Conservation (phyloP, 2,113 vertebrate genomes). For the Colinus virginianus region DNA sequence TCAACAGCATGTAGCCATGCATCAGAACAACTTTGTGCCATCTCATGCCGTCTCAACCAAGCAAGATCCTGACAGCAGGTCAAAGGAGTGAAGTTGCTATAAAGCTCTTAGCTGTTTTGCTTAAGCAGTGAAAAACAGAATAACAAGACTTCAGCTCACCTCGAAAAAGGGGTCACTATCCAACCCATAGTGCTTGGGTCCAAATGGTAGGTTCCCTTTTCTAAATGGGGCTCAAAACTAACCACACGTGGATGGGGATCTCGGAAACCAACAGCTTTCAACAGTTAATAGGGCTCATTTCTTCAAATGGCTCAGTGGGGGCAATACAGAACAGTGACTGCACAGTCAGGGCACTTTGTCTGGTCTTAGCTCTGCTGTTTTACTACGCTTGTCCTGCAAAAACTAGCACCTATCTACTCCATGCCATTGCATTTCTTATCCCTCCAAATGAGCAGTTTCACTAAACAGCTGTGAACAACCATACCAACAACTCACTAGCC, state of each 20-base stretch:
- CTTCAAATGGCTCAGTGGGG: constrained; percentile 86
- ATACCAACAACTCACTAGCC: neutral
- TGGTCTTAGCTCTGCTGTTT: constrained; percentile 87
- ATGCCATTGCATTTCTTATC: neutral
- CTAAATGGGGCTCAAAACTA: neutral
- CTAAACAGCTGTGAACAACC: neutral
- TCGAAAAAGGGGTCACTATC: neutral
- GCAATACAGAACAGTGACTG: constrained; percentile 84
- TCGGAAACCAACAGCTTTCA: constrained; percentile 77
- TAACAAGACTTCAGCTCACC: neutral
- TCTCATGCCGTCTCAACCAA: neutral
- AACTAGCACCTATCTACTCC: neutral
- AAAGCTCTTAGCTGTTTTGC: neutral
- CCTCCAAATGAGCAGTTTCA: neutral
- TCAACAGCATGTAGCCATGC: neutral
- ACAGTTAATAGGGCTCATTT: constrained; percentile 4
- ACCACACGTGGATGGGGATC: neutral
- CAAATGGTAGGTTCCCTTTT: neutral
- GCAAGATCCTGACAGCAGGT: neutral
- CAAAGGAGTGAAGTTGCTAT: neutral
- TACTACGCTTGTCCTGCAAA: constrained; percentile 75
- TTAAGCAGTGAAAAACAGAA: neutral
- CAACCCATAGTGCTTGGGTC: neutral
- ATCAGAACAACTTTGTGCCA: neutral
- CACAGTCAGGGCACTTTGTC: constrained; percentile 90